Base-by-base conservation (phyloP, 2,888 invertebrate species). In the Quadroppia sp. region DNA sequence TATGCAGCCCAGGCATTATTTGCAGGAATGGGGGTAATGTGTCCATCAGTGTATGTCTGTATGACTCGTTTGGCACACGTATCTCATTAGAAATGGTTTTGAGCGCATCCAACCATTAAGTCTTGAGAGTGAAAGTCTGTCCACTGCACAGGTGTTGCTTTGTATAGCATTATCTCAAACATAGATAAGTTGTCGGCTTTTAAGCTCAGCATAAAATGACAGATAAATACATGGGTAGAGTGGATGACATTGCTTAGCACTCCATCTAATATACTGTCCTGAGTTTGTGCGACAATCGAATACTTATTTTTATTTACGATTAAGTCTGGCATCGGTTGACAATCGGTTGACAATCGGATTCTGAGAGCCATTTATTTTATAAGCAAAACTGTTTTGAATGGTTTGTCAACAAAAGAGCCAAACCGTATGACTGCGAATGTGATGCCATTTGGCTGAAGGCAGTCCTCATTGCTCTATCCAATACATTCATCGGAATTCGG, bases 101-200 rank as follows among this genome's bases (percentile, higher is more conserved):
- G 30, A 42, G 36, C 17, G 11, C 67, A 42, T 20, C 23, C 40
- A 67, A 20, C 67, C 67, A 23, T 67, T 11, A n/a, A 67, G 23
- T 36, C 15, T 42, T 13, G 13, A 67, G 25, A 67, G 42, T n/a
- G 23, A 67, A 42, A 67, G 40, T 67, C 42, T 67, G 67, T 3
- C 67, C 67, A 67, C n/a, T n/a, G 67, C 42, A 67, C 67, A 67
- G 67, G 67, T 67, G 67, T 67, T 67, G 67, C 11, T 20, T 67
- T 59, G 59, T 28, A 59, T 2, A 15, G 2, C 32, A 32, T 61
- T 17, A 61, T 61, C 61, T 61, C 13, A 61, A 32, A 53, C 45
- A 53, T n/a, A n/a, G 28, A 61, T 30, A 32, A 32, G 32, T 9
- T 17, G 61, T 9, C 11, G 1, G n/a, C 36, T 28, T 11, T 15